Evolutionary conservation across 2,888 invertebrate species (phyloP).

Genomic region (Digitonthophagus gazella): DNA sequence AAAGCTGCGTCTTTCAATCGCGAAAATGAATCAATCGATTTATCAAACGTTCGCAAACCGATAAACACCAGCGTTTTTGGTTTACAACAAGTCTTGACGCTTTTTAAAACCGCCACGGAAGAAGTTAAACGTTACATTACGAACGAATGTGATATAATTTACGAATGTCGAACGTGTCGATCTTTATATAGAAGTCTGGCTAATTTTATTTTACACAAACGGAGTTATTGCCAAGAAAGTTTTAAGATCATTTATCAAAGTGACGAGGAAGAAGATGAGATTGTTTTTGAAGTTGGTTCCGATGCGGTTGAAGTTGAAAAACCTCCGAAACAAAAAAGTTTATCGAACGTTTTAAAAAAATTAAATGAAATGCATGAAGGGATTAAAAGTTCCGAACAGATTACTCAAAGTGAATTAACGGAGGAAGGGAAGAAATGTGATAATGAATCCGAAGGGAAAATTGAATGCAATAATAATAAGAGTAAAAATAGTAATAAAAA

Average conservation of each 20-base stretch:
- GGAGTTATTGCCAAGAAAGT: conserved; percentile 71
- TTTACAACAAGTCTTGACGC: conserved; percentile 67
- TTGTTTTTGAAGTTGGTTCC: not conserved
- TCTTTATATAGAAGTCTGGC: conserved; percentile 83
- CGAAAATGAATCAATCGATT: conserved; percentile 42
- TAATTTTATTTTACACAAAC: conserved; percentile 87
- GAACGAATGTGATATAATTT: conserved; percentile 84
- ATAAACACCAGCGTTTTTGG: conserved; percentile 68
- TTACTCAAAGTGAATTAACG: conserved; percentile 38
- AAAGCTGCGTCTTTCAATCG: conserved; percentile 36
- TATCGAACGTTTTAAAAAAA: conserved; percentile 33
- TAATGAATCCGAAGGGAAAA: too few relatives aligned
- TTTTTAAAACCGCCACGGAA: conserved; percentile 72
- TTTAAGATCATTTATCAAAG: conserved; percentile 40
- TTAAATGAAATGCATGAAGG: conserved; percentile 40
- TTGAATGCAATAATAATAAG: too few relatives aligned
- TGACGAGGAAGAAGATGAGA: not conserved
- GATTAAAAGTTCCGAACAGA: conserved; percentile 36
- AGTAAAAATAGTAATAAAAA: conserved; percentile 6
- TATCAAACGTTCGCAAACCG: conserved; percentile 58
- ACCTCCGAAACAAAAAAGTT: conserved; percentile 8
- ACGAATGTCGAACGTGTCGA: conserved; percentile 85
- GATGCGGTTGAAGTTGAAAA: not conserved
- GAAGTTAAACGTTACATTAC: conserved; percentile 72
- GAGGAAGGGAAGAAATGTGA: too few relatives aligned